Evolutionary conservation across 1,140 invertebrate species (phyloP).

Genomic region (Brachionus plicatilis): DNA sequence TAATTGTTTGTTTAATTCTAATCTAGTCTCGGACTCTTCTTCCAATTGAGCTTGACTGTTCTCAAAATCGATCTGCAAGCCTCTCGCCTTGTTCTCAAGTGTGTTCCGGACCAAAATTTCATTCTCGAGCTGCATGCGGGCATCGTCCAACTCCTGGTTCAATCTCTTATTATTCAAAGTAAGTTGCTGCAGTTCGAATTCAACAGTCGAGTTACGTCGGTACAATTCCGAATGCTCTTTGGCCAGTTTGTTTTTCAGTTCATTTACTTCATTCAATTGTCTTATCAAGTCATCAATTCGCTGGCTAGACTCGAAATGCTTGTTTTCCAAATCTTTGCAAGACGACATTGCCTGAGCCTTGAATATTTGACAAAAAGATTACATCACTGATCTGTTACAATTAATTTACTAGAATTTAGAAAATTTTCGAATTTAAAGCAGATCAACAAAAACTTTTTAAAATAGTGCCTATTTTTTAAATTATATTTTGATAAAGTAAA

Average conservation of each 20-base stretch:
- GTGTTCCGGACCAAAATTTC: constrained; percentile 30
- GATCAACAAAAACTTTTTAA: too few relatives aligned
- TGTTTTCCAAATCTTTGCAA: constrained; percentile 11
- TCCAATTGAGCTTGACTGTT: background rate
- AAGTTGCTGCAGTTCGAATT: constrained; percentile 36
- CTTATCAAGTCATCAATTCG: constrained; percentile 14
- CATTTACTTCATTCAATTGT: constrained; percentile 36
- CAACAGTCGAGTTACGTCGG: background rate
- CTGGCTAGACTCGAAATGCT: background rate
- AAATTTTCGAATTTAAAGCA: too few relatives aligned
- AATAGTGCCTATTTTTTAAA: too few relatives aligned
- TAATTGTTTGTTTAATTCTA: constrained; percentile 28
- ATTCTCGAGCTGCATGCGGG: constrained; percentile 7
- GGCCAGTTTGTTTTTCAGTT: background rate
- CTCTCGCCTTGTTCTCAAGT: constrained; percentile 3
- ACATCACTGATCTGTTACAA: too few relatives aligned
- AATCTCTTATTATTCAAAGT: background rate
- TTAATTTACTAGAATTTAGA: too few relatives aligned
- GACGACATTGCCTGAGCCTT: background rate
- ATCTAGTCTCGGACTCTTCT: constrained; percentile 28
- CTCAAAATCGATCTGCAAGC: constrained; percentile 25
- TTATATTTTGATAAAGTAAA: too few relatives aligned
- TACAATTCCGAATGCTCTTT: constrained; percentile 27
- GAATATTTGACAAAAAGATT: too few relatives aligned
- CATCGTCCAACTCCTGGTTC: constrained; percentile 29